A percentile compares a stretch with the other conserved stretches of the same genome.
Conservation (phyloP, 2,797 vertebrate genomes). For the Myripristis murdjan region DNA sequence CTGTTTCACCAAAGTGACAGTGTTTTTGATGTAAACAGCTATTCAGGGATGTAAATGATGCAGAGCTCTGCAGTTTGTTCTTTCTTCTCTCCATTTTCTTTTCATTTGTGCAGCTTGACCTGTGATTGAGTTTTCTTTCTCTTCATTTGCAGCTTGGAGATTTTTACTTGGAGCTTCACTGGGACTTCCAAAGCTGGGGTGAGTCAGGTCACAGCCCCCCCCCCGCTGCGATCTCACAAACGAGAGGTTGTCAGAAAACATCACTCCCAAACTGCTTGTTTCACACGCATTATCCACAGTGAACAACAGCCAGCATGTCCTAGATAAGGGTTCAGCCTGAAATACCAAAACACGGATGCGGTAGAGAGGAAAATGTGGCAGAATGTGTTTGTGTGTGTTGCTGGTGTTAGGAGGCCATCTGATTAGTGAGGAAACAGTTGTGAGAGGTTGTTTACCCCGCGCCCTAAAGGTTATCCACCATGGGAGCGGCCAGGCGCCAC, state of each 20-base stretch:
- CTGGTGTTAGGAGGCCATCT: slow-evolving; percentile 6
- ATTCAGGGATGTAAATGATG: not conserved
- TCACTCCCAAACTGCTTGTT: not conserved
- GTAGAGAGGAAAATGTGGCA: slow-evolving; percentile 6
- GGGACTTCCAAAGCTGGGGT: slow-evolving; percentile 99
- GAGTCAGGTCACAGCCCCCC: slow-evolving; percentile 83
- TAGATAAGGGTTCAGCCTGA: not conserved
- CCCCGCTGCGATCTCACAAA: not conserved
- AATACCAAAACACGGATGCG: not conserved
- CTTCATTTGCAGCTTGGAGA: slow-evolving; percentile 92
- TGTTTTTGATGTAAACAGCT: not conserved
- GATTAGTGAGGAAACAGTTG: slow-evolving; percentile 8
- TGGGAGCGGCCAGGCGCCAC: slow-evolving; percentile 26
- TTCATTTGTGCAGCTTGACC: not conserved
- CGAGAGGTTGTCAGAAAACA: not conserved
- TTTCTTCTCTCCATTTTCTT: not conserved
- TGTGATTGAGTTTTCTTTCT: slow-evolving; percentile 24
- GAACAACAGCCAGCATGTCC: slow-evolving; percentile 3
- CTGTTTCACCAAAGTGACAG: no score
- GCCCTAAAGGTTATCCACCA: not conserved
- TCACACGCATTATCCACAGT: not conserved
- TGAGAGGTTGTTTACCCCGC: slow-evolving; percentile 17
- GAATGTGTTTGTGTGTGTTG: not conserved
- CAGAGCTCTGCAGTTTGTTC: not conserved
- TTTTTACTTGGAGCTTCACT: slow-evolving; percentile 99